phyloP scores from a whole-genome alignment of 2,888 invertebrate genomes.

The Fragum sueziense region DNA sequence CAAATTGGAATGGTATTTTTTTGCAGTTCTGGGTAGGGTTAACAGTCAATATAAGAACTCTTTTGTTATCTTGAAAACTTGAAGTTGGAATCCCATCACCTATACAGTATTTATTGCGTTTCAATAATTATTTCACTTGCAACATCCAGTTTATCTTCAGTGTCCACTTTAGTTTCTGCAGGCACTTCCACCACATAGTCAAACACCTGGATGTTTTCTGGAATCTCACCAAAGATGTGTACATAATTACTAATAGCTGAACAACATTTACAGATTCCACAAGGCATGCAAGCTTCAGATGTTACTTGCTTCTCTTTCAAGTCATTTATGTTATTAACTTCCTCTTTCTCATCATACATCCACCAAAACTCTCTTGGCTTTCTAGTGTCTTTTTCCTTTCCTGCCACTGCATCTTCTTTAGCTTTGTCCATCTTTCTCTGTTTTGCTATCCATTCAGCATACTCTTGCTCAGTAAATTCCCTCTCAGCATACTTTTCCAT shows the following conservation, averaged over 20 bases:
- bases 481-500: conserved; percentile 67
- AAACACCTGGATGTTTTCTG: conserved; percentile 55
- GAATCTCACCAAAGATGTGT: conserved; percentile 48
- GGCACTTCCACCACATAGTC: conserved; percentile 44
- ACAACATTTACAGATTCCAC: conserved; percentile 61
- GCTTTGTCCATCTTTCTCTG: conserved; percentile 45
- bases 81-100: too few species aligned
- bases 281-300: conserved; percentile 33
- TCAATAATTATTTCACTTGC: conserved; percentile 11
- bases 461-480: conserved; percentile 72
- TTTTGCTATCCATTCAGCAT: conserved; percentile 55
- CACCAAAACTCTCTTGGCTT: conserved; percentile 49
- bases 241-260: conserved; percentile 56
- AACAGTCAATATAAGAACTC: too few species aligned
- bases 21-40: too few species aligned
- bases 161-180: background rate
- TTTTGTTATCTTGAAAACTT: too few species aligned
- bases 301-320: background rate
- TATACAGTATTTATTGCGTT: conserved; percentile 2
- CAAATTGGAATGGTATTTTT: too few species aligned
- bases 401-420: conserved; percentile 5
- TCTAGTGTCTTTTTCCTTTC: background rate
- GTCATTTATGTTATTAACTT: background rate
- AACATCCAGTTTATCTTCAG: background rate
- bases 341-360: conserved; percentile 51